Evolutionary conservation across 2,113 vertebrate genomes (phyloP).

Genomic region (Neolamprologus sp.): DNA sequence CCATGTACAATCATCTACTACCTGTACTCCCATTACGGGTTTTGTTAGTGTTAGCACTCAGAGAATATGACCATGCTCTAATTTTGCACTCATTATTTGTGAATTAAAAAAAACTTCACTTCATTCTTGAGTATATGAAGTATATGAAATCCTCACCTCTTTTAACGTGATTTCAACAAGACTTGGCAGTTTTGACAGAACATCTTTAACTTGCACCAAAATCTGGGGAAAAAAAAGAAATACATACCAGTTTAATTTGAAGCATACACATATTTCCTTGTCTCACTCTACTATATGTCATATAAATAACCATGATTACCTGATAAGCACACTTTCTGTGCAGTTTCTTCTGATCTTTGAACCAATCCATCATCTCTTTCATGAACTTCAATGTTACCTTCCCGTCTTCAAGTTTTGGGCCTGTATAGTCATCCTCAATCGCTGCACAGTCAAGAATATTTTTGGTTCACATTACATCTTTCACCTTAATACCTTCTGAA

Average conservation of each 20-base stretch:
- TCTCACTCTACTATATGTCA: accelerated
- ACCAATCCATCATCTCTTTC: slow-evolving; percentile 93
- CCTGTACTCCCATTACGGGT: neutral
- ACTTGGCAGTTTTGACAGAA: slow-evolving; percentile 86
- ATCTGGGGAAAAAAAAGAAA: slow-evolving; percentile 68
- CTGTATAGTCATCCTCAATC: slow-evolving; percentile 88
- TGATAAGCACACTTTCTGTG: slow-evolving; percentile 95
- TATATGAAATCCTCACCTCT: slow-evolving; percentile 72
- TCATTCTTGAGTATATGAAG: neutral
- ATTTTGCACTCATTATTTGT: neutral
- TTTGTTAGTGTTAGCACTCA: neutral
- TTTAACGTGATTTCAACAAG: slow-evolving; percentile 84
- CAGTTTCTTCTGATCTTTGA: slow-evolving; percentile 89
- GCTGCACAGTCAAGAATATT: slow-evolving; percentile 57
- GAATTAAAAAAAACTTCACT: neutral
- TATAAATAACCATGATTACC: slow-evolving; percentile 57
- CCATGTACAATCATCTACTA: neutral
- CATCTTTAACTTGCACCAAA: slow-evolving; percentile 88
- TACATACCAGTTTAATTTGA: neutral
- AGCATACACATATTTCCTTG: neutral
- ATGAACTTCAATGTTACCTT: slow-evolving; percentile 84
- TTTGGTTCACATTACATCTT: neutral
- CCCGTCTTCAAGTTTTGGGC: slow-evolving; percentile 87
- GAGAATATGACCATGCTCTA: neutral
- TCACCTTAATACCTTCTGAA: accelerated